Conservation (phyloP, 2,888 invertebrate species). For the Idaea aversata region DNA sequence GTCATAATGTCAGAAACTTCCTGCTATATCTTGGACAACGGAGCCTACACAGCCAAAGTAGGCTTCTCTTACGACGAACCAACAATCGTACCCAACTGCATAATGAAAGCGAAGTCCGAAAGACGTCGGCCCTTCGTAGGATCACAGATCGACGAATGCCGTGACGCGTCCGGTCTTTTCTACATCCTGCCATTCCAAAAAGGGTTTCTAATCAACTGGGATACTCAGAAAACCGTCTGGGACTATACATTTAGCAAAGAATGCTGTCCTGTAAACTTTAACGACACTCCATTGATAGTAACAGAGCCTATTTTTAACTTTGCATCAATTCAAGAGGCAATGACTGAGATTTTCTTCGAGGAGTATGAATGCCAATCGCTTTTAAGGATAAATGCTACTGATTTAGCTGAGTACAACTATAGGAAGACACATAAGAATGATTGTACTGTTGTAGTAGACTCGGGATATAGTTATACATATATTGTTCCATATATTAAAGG, state of each 20-base stretch:
- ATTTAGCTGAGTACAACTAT: conserved; percentile 88
- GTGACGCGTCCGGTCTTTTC: conserved; percentile 96
- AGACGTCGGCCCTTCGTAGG: conserved; percentile 95
- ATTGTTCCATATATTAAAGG: conserved; percentile 94
- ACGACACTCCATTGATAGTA: conserved; percentile 89
- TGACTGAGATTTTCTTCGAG: conserved; percentile 98
- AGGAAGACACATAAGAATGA: conserved; percentile 76
- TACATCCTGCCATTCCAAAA: conserved; percentile 96
- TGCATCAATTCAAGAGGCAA: conserved; percentile 93
- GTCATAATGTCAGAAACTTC: conserved; percentile 62
- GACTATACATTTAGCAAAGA: conserved; percentile 96
- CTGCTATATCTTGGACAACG: conserved; percentile 91
- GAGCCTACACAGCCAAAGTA: conserved; percentile 91
- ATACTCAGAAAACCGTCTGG: conserved; percentile 97
- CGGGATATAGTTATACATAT: conserved; percentile 97
- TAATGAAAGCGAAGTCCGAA: conserved; percentile 99
- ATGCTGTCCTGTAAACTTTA: conserved; percentile 87
- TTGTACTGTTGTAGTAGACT: conserved; percentile 92
- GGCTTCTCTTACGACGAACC: conserved; percentile 88
- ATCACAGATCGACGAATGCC: conserved; percentile 95
- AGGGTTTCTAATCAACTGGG: conserved; percentile 98
- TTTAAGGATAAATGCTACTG: conserved; percentile 88
- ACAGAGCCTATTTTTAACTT: conserved; percentile 98
- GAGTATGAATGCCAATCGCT: conserved; percentile 95
- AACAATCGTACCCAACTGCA: conserved; percentile 93